These are phyloP conservation scores for Hoplodrina ambigua DNA, from an alignment of 2,888 invertebrate species.

Conservation along the genomic window DNA sequence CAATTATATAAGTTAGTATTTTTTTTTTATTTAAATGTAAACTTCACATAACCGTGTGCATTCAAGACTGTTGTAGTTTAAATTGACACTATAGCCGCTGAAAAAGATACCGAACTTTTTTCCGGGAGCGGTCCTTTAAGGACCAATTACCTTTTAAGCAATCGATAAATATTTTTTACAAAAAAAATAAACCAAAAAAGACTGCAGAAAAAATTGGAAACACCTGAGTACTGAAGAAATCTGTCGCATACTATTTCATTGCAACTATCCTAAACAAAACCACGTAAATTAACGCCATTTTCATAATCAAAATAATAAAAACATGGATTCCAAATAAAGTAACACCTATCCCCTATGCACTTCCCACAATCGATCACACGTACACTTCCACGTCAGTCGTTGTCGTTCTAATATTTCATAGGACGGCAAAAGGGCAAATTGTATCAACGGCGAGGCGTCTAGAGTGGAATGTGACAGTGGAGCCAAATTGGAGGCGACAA, in stretches of 20 bases:
- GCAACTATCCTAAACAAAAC: not conserved
- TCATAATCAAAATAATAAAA: too few species aligned
- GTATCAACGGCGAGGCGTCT: conserved; percentile 74
- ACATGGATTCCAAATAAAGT: not conserved
- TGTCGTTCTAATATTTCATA: conserved; percentile 75
- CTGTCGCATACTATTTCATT: not conserved
- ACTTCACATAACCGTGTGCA: too few species aligned
- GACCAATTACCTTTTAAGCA: too few species aligned
- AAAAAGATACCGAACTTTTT: too few species aligned
- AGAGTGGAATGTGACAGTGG: conserved; percentile 79
- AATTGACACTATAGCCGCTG: too few species aligned
- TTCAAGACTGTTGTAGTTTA: too few species aligned
- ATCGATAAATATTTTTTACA: too few species aligned
- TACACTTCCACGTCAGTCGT: conserved; percentile 66
- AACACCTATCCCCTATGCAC: not conserved
- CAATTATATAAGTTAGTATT: too few species aligned
- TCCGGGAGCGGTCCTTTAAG: not conserved
- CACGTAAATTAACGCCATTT: not conserved
- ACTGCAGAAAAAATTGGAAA: too few species aligned
- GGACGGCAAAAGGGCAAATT: conserved; percentile 78
- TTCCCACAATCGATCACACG: conserved; percentile 48
- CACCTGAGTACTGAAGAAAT: not conserved
- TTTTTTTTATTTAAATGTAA: too few species aligned
- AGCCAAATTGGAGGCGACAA: conserved; percentile 86
- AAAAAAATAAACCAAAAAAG: too few species aligned